phyloP scores from a whole-genome alignment of 2,888 invertebrate species.

The Diogma glabrata region DNA sequence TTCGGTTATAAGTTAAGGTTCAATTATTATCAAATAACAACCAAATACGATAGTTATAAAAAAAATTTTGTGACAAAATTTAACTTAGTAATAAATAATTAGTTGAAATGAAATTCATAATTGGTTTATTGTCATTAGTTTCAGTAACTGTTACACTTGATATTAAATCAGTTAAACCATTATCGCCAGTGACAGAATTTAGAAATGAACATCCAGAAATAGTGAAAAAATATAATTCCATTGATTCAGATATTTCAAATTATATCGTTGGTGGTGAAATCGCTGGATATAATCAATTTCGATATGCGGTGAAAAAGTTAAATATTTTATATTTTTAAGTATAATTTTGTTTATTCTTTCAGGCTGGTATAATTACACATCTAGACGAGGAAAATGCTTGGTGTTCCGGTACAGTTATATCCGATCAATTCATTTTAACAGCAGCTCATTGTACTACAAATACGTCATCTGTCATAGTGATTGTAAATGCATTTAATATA shows the following conservation, averaged over 20 bases:
- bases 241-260: not conserved
- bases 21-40: no score
- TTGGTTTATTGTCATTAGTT: conserved; percentile 36
- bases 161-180: conserved; percentile 3
- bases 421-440: not conserved
- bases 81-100: no score
- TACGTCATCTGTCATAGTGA: not conserved
- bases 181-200: conserved; percentile 1
- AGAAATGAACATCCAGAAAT: conserved; percentile 1
- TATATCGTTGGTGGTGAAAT: not conserved
- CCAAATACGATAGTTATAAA: no score
- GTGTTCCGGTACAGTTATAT: not conserved
- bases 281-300: not conserved
- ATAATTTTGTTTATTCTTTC: not conserved
- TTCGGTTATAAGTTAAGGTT: no score
- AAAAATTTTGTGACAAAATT: no score
- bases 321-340: not conserved
- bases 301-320: not conserved
- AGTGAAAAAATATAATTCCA: not conserved
- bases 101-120: conserved; percentile 21
- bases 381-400: not conserved
- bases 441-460: not conserved
- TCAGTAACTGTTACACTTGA: conserved; percentile 41
- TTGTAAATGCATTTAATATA: not conserved
- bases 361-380: conserved; percentile 3